These are phyloP conservation scores for Cladorhizidae sp. DNA, from an alignment of 37 sponge, comb jelly and placozoan species.

Conservation along the genomic window DNA sequence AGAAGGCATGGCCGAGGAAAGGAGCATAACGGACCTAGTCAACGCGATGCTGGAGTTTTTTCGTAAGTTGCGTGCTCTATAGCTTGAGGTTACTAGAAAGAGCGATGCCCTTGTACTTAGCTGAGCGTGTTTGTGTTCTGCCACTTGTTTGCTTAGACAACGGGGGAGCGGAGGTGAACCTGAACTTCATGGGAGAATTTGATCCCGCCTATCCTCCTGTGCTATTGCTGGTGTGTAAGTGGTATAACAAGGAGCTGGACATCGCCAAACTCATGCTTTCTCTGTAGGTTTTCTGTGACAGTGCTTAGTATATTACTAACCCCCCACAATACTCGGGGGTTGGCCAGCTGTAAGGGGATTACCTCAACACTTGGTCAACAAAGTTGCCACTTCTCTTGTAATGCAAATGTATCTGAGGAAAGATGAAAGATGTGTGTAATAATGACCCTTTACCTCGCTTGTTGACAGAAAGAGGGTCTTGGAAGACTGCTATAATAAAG, in stretches of 20 bases:
- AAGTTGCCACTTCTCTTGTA: no score
- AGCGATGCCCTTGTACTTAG: no score
- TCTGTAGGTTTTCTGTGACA: constrained; percentile 60
- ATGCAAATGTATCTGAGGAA: no score
- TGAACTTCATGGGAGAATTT: constrained; percentile 10
- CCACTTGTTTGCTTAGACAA: not conserved
- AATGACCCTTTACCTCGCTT: no score
- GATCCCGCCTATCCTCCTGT: constrained; percentile 52
- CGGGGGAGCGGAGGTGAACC: not conserved
- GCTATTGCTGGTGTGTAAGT: constrained; percentile 33
- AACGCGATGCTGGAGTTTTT: not conserved
- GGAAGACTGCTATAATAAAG: no score
- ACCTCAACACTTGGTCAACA: no score
- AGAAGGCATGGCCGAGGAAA: not conserved
- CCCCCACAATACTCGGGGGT: no score
- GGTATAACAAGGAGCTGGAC: constrained; percentile 30
- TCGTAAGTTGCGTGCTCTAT: not conserved
- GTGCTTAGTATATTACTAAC: no score
- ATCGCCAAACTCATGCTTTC: constrained; percentile 18
- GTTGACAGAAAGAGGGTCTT: no score
- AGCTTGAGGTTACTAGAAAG: no score
- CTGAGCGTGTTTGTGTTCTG: not conserved
- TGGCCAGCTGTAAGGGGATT: no score
- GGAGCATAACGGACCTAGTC: not conserved
- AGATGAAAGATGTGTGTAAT: no score